Evolutionary conservation across 2,888 invertebrate species (phyloP), one percentile per base, ranked within the genome.

Genomic region (Corbicula japonica): DNA sequence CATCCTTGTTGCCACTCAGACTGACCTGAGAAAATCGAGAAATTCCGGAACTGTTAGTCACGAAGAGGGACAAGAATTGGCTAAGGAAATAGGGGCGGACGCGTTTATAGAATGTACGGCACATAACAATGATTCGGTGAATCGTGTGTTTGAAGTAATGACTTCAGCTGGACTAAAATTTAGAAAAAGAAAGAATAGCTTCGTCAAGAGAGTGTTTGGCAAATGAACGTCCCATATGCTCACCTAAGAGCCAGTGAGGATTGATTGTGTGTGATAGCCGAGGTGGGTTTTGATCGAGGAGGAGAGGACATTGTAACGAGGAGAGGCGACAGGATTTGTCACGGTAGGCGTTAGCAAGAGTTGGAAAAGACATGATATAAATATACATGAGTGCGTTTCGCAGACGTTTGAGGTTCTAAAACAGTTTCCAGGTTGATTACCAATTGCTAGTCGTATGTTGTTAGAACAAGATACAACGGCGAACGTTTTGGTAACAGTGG

Each of bases 1-100:
- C 34, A 83, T 90, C 8, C 85, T 90, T 21, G 89, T 90, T 12
- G 89, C 87, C 23, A 90, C 89, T 10, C 89, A 89, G 71, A 85
- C 86, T 26, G 90, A 90, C 66, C 78, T 89, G 54, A 61, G 89
- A 35, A 74, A 63, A 12, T 70, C 75, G n/a, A 46, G 61, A 35
- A 75, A 74, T 18, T 34, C 32, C 15, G 76, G 69, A 21, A 72
- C 63, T 54, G 63, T 86, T 18, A 76, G 60, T 8, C 76, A 80
- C 0, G 83, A 85, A 34, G 88, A 89, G 61, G 90, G 90, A 1
- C 73, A 80, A 46, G 56, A 83, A 18, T 78, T 89, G 48, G 87
- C 88, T n/a, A 84, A 85, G 52, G 80, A 87, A 15, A 88, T 90
- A 48, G 86, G 88, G 12, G 89, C 89, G 0, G 88, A 87, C 52